A percentile compares a stretch with the other conserved stretches of the same genome.
These are phyloP conservation scores for Orbicella faveolata DNA, from an alignment of 64 coral and sea anemone species.

Conservation along the genomic window DNA sequence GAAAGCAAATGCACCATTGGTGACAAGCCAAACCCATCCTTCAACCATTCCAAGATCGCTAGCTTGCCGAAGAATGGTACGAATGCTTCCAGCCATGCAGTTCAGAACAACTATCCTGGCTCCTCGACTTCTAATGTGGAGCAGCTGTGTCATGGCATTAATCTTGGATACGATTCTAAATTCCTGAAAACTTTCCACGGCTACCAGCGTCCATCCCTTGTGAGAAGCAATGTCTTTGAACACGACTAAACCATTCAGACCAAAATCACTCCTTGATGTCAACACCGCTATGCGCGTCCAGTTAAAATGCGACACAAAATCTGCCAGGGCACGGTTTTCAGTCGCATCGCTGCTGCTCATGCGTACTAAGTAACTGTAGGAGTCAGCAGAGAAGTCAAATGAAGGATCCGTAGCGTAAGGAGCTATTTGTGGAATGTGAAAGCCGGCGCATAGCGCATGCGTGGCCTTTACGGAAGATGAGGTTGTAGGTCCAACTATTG, in stretches of 20 bases:
- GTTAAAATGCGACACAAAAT: slow-evolving; percentile 75
- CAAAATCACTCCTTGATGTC: slow-evolving; percentile 74
- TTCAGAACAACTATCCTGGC: slow-evolving; percentile 70
- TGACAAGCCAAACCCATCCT: slow-evolving; percentile 76
- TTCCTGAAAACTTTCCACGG: slow-evolving; percentile 79
- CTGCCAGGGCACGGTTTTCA: slow-evolving; percentile 71
- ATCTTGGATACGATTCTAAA: slow-evolving; percentile 52
- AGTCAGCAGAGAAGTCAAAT: slow-evolving; percentile 62
- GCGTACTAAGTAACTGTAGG: slow-evolving; percentile 68
- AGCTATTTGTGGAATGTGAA: slow-evolving; percentile 76
- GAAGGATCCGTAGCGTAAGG: slow-evolving; percentile 78
- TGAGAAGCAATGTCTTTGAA: slow-evolving; percentile 92
- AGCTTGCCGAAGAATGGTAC: slow-evolving; percentile 65
- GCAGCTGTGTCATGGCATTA: slow-evolving; percentile 77
- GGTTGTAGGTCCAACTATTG: slow-evolving; percentile 60
- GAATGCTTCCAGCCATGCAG: slow-evolving; percentile 54
- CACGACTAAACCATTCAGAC: slow-evolving; percentile 65
- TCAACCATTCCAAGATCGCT: slow-evolving; percentile 69
- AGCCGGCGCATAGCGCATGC: slow-evolving; percentile 68
- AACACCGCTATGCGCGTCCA: slow-evolving; percentile 77
- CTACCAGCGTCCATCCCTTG: slow-evolving; percentile 74
- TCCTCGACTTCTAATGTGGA: slow-evolving; percentile 68
- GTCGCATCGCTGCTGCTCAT: slow-evolving; percentile 81
- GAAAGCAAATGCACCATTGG: slow-evolving; percentile 70
- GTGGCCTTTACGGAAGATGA: slow-evolving; percentile 61